Evolutionary conservation across 2,797 vertebrate species (phyloP), one percentile per base, ranked within the genome.

Genomic region (Mergus octosetaceus): DNA sequence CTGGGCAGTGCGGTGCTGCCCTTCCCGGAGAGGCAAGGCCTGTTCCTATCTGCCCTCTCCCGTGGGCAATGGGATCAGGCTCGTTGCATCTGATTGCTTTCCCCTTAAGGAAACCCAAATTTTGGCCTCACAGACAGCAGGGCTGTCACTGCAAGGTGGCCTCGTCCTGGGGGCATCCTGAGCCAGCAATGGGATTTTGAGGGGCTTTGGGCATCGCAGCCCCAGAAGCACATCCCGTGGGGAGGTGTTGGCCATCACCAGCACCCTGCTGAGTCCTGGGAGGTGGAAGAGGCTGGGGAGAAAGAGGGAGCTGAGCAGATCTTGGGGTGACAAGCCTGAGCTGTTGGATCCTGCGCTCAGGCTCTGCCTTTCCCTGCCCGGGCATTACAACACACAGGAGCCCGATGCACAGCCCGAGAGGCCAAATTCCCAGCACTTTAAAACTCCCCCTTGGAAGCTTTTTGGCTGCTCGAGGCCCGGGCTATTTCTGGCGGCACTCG

Each of bases 361-460:
- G 68, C 9, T 82, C 86, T 94, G 92, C 39, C 56, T 82, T 74
- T 87, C 74, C 39, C 43, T 89, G 71, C 36, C 51, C 21, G 32
- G 76, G 70, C 41, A 9, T 14, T 54, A 25, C 0, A 4, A 68
- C 36, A 72, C 85, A 83, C 88, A 94, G 39, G 45, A 94, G 66
- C 62, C 77, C 19, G 1, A 81, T 84, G 85, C 69, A 74, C 45
- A 89, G 76, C 65, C 94, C 83, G 78, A 89, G 87, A 95, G 89
- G 87, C 94, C 92, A 88, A 95, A 96, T 96, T 96, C 95, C 92
- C 95, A 97, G 95, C 91, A 57, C 94, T 97, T 90, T 71, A 80
- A 95, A 92, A 97, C 92, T 95, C 86, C 84, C 86, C 71, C 90
- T 95, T 95, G 94, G 93, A 96, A 96, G 96, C 74, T 82, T 95